phyloP scores from a whole-genome alignment of 92 coral and sea anemone species.

The Phymanthus crucifer region DNA sequence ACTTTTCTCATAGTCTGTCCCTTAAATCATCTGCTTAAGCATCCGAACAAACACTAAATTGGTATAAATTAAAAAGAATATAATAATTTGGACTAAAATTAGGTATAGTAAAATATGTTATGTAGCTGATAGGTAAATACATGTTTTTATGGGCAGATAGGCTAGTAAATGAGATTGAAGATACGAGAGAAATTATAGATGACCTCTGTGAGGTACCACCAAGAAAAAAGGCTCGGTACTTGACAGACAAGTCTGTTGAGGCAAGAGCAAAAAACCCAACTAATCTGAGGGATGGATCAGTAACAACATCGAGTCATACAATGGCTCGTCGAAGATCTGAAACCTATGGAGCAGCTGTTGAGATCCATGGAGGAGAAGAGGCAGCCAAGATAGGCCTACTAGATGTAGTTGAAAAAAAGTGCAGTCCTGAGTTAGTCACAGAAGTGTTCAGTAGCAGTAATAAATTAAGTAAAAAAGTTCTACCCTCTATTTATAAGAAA shows the following conservation, averaged over 20 bases:
- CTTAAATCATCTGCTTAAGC: no score
- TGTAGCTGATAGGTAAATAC: neutral
- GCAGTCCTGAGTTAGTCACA: neutral
- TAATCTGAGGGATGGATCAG: conserved; percentile 4
- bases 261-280: conserved; percentile 14
- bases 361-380: neutral
- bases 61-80: no score
- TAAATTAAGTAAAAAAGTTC: no score
- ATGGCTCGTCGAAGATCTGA: neutral
- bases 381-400: neutral
- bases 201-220: neutral
- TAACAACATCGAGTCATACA: neutral
- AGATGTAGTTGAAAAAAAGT: neutral
- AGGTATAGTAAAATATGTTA: no score
- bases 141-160: neutral
- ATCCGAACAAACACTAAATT: no score
- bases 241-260: conserved; percentile 11
- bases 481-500: neutral
- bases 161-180: neutral
- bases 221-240: neutral
- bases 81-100: no score
- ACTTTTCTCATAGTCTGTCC: no score
- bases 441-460: neutral
- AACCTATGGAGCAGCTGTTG: neutral
- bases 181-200: neutral